These are phyloP conservation scores for Vireo griseus DNA, from an alignment of 2,797 vertebrate genomes.

Conservation along the genomic window DNA sequence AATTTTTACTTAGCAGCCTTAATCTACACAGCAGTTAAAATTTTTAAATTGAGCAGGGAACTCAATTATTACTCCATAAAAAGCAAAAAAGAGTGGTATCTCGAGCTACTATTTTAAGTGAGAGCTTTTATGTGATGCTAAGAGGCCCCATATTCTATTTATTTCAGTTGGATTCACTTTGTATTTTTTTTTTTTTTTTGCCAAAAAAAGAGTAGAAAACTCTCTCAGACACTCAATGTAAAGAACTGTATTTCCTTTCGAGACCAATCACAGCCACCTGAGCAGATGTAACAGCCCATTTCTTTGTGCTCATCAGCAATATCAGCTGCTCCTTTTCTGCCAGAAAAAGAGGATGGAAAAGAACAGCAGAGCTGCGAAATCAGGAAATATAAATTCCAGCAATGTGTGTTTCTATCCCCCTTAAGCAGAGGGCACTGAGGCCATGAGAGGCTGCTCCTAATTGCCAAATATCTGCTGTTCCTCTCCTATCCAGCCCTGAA, in stretches of 20 bases:
- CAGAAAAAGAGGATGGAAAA: background rate
- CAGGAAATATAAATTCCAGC: background rate
- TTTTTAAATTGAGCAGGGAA: background rate
- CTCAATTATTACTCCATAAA: background rate
- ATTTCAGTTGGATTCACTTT: background rate
- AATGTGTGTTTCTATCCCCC: background rate
- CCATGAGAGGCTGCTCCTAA: background rate
- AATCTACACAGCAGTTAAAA: background rate
- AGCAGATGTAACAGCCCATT: background rate
- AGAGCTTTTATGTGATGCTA: background rate
- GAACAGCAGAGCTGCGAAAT: background rate
- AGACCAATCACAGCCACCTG: background rate
- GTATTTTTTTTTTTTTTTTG: background rate
- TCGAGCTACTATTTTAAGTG: background rate
- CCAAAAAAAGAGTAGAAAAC: background rate
- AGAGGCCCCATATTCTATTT: background rate
- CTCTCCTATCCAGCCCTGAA: background rate
- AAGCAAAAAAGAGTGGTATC: background rate
- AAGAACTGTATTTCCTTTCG: background rate
- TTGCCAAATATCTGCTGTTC: background rate
- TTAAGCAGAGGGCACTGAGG: background rate
- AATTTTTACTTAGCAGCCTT: background rate
- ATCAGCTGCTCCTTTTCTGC: background rate
- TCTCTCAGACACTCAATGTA: background rate
- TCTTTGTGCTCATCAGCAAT: background rate